A percentile compares a stretch with the other conserved stretches of the same genome.
Conservation (phyloP, 2,113 vertebrate species). For the Urocitellus parryii region DNA sequence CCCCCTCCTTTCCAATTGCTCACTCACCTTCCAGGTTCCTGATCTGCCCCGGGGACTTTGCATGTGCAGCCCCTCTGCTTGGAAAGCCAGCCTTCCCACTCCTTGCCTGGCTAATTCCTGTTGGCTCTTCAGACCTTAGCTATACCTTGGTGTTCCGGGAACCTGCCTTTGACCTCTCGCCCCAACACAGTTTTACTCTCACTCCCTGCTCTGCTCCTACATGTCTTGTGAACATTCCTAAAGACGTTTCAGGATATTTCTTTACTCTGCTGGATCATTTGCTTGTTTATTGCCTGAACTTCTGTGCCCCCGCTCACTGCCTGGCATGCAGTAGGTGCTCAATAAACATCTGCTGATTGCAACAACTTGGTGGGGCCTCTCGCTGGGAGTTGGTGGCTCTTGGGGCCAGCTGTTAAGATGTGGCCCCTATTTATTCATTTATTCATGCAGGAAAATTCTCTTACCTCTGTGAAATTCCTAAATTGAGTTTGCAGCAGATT, state of each 20-base stretch:
- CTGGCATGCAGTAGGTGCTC: too few species aligned
- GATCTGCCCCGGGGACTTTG: neutral
- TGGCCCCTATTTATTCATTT: neutral
- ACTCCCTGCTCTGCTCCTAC: neutral
- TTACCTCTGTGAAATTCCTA: constrained; percentile 87
- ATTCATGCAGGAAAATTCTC: neutral
- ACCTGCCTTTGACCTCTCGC: neutral
- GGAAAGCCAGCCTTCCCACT: neutral
- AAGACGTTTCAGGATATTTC: neutral
- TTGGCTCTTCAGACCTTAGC: neutral
- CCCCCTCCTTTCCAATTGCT: rapidly evolving
- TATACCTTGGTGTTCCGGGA: neutral
- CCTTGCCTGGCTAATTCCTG: neutral
- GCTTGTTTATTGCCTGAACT: too few species aligned
- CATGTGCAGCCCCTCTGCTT: neutral
- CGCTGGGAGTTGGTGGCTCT: neutral
- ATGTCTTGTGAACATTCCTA: neutral
- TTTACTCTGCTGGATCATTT: too few species aligned
- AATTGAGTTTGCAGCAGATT: constrained; percentile 87
- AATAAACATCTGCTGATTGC: neutral
- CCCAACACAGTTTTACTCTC: neutral
- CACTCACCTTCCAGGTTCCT: neutral
- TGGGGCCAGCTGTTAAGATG: rapidly evolving
- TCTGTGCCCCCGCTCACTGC: too few species aligned
- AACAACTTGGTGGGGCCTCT: neutral